Evolutionary conservation across 2,888 invertebrate genomes (phyloP).

Genomic region (Dastarcus helophoroides): DNA sequence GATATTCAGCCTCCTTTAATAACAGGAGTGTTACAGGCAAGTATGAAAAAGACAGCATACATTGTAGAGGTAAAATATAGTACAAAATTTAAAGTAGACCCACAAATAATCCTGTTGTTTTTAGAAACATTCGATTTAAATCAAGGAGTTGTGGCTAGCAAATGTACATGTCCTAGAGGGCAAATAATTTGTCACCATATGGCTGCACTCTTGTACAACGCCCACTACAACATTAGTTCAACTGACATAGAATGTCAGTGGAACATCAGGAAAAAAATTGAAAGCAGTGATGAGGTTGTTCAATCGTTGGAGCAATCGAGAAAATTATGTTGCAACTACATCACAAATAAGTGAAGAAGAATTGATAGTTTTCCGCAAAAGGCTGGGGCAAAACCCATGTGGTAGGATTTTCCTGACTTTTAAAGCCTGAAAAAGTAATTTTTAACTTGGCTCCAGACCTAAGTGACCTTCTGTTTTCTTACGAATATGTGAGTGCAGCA

Average conservation of each 20-base stretch:
- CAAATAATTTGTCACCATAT: slow-evolving; percentile 10
- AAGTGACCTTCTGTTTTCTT: slow-evolving; percentile 4
- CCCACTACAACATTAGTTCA: slow-evolving; percentile 6
- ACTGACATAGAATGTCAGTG: slow-evolving; percentile 11
- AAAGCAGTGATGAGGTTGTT: background rate
- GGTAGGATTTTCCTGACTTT: slow-evolving; percentile 5
- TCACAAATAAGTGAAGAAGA: background rate
- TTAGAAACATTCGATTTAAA: slow-evolving; percentile 3
- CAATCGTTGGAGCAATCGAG: no score
- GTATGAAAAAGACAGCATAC: slow-evolving; percentile 9
- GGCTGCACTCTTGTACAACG: slow-evolving; percentile 6
- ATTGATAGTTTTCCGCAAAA: background rate
- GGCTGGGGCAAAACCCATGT: background rate
- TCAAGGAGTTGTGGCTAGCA: slow-evolving; percentile 4
- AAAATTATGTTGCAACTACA: background rate
- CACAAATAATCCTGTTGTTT: background rate
- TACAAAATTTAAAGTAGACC: background rate
- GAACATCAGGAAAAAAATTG: slow-evolving; percentile 6
- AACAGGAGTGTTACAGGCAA: slow-evolving; percentile 9
- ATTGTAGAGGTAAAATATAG: slow-evolving; percentile 6
- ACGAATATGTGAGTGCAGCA: slow-evolving; percentile 5
- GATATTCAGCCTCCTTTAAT: slow-evolving; percentile 7
- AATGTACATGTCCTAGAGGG: slow-evolving; percentile 8
- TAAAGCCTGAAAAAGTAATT: slow-evolving; percentile 3
- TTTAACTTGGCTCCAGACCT: background rate